Percentiles rank a stretch among this genome's conserved stretches.
Evolutionary conservation across 2,113 vertebrate genomes (phyloP).

Genomic region (Campylorhamphus procurvoides): DNA sequence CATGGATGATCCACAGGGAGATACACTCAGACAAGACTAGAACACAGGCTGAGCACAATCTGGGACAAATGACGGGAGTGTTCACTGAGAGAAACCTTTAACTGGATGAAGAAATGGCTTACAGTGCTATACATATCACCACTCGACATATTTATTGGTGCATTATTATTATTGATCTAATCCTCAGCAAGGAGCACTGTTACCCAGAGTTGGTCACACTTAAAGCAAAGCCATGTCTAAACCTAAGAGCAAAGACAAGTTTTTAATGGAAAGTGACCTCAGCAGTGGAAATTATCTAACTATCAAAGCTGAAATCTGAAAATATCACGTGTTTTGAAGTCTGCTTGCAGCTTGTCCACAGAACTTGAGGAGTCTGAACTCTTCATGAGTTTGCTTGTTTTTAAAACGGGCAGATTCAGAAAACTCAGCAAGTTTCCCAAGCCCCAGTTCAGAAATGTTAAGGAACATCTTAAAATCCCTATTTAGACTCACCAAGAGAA

Average conservation of each 20-base stretch:
- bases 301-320: slow-evolving; percentile 46
- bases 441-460: slow-evolving; percentile 37
- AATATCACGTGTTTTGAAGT: slow-evolving; percentile 46
- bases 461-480: slow-evolving; percentile 41
- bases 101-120: neutral
- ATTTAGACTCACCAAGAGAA: slow-evolving; percentile 31
- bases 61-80: slow-evolving; percentile 11
- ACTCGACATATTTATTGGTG: neutral
- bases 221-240: slow-evolving; percentile 51
- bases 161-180: neutral
- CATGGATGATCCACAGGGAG: neutral
- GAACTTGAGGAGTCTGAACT: slow-evolving; percentile 24
- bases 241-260: slow-evolving; percentile 26
- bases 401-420: neutral
- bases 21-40: slow-evolving; percentile 29
- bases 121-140: slow-evolving; percentile 38
- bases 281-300: slow-evolving; percentile 29
- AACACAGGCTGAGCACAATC: slow-evolving; percentile 43
- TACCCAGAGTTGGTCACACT: slow-evolving; percentile 1
- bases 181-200: slow-evolving; percentile 34
- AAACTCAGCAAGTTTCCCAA: slow-evolving; percentile 49
- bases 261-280: slow-evolving; percentile 31
- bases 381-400: neutral
- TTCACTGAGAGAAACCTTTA: slow-evolving; percentile 30
- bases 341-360: slow-evolving; percentile 60